Evolutionary conservation across 1,140 invertebrate species (phyloP).

Genomic region (Lutraria rhynchaena): DNA sequence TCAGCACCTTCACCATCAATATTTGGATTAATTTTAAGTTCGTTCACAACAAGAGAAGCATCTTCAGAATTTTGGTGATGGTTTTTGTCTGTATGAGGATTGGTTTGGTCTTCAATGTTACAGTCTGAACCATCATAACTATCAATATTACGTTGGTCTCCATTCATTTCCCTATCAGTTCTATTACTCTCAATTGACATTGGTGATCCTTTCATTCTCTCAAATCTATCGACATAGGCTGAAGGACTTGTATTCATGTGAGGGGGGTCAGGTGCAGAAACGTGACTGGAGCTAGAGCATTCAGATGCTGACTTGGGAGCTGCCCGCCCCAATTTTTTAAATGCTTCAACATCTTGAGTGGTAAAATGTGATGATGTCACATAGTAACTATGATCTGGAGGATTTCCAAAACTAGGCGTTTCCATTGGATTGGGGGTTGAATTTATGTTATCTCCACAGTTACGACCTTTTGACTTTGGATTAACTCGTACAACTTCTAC

Average conservation of each 20-base stretch:
- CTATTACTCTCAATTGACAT: neutral
- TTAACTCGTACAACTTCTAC: constrained; percentile 28
- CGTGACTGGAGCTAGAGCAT: constrained; percentile 71
- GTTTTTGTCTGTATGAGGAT: too few species aligned
- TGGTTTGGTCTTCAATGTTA: neutral
- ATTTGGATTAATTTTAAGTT: neutral
- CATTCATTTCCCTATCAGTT: neutral
- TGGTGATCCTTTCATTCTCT: neutral
- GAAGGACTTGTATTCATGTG: constrained; percentile 64
- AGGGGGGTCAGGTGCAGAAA: constrained; percentile 72
- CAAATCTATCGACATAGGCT: constrained; percentile 45
- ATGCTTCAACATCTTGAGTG: constrained; percentile 66
- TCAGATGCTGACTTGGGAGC: constrained; percentile 62
- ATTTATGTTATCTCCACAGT: neutral
- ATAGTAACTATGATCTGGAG: constrained; percentile 30
- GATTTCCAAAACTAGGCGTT: constrained; percentile 21
- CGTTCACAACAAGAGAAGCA: neutral
- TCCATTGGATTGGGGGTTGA: constrained; percentile 46
- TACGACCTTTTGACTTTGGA: constrained; percentile 52
- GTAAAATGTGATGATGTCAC: constrained; percentile 59
- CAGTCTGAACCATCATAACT: neutral
- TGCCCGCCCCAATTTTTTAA: constrained; percentile 56
- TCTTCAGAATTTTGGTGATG: too few species aligned
- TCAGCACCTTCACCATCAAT: neutral
- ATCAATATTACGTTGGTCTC: neutral